Base-by-base conservation (phyloP, 2,113 vertebrate species). In the Toxotes chatareus region DNA sequence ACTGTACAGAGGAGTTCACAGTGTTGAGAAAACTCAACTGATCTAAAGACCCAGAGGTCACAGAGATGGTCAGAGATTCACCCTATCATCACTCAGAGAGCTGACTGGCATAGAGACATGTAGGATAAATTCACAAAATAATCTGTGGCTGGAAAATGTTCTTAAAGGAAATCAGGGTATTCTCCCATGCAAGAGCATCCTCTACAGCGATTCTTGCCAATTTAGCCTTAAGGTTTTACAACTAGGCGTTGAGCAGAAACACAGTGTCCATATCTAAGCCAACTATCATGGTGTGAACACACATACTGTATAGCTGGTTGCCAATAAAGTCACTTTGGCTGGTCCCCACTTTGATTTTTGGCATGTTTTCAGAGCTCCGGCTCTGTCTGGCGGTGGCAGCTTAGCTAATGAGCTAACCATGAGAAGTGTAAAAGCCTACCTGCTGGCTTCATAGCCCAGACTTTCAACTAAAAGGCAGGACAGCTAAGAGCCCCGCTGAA, bases 331-430 rank as follows among this genome's bases (percentile, higher is more conserved):
- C 79, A 83, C 85, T 86, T 83, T 86, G 84, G 90, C 90, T 84
- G 77, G 49, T 86, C 73, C 78, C 31, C 42, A 65, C 71, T 90
- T 82, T 68, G 79, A 89, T 83, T 89, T 76, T 72, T 93, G 88
- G 91, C 89, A 62, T 85, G 85, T 66, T 86, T 68, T 87, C 85
- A 85, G 74, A 80, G 63, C 73, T 59, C 64, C 4, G 61, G 71
- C 89, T 81, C 83, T 69, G 71, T 77, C 78, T 80, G 85, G 66
- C 76, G 6, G 68, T 56, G 69, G 60, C 74, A 86, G 80, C 86
- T 89, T 86, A 79, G 80, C 73, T 93, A 92, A 93, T 90, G 88
- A 91, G 86, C 83, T 80, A 88, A 88, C 76, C 76, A 72, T 57
- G 65, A 82, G 73, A 86, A 64, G 84, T 87, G 85, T 83, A 80